These are phyloP conservation scores for Loris lydekkerianus DNA, from an alignment of 2,797 vertebrate genomes.

Conservation along the genomic window DNA sequence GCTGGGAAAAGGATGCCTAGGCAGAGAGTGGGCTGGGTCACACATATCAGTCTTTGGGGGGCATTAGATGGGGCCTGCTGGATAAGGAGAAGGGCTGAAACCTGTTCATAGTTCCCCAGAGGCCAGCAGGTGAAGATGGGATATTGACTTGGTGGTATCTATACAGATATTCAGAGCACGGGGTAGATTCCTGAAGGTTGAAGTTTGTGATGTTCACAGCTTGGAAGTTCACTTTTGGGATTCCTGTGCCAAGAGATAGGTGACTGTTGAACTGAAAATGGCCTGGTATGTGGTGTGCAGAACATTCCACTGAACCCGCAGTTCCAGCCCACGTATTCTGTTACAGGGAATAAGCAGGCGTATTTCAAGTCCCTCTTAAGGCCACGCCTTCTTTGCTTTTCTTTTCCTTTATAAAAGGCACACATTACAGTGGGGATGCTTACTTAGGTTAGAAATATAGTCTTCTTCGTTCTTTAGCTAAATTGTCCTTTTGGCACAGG, in stretches of 20 bases:
- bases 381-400: not conserved
- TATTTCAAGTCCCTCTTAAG: not conserved
- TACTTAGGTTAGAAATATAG: not conserved
- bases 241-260: not conserved
- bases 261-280: slow-evolving; percentile 22
- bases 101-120: not conserved
- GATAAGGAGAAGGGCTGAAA: not conserved
- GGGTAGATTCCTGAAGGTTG: not conserved
- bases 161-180: not conserved
- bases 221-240: not conserved
- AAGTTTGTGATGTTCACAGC: not conserved
- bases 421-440: slow-evolving; percentile 33
- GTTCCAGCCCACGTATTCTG: not conserved
- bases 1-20: not conserved
- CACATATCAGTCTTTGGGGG: not conserved
- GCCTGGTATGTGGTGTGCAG: not conserved
- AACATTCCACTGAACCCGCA: not conserved
- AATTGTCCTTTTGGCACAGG: slow-evolving; percentile 21
- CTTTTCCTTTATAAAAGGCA: slow-evolving; percentile 71
- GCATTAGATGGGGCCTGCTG: not conserved
- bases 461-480: slow-evolving; percentile 36
- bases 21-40: not conserved
- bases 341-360: not conserved
- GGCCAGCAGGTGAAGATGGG: not conserved
- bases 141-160: not conserved